Evolutionary conservation across 2,797 vertebrate species (phyloP).

Genomic region (Tenualosa ilisha): DNA sequence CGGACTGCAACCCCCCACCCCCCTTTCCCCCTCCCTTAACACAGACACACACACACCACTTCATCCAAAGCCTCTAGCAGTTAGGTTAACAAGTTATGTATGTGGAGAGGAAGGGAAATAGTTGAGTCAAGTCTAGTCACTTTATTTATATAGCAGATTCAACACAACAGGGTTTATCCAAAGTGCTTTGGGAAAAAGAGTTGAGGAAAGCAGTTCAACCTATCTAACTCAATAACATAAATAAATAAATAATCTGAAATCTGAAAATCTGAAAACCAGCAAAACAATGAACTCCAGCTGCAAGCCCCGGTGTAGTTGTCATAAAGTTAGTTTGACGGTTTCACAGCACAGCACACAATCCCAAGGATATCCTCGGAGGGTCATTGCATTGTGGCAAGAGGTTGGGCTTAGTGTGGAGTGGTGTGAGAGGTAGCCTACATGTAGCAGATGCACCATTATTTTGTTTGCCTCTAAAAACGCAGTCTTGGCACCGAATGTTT

Average conservation of each 20-base stretch:
- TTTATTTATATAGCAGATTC: no score
- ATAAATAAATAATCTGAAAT: no score
- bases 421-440: background rate
- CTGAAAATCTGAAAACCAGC: background rate
- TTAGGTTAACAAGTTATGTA: background rate
- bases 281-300: background rate
- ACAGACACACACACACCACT: background rate
- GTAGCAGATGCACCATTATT: background rate
- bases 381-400: background rate
- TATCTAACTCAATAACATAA: background rate
- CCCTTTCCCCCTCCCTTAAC: background rate
- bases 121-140: no score
- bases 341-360: background rate
- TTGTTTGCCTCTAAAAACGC: background rate
- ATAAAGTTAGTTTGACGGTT: background rate
- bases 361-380: background rate
- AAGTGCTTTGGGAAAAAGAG: background rate
- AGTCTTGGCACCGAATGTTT: background rate
- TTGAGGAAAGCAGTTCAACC: background rate
- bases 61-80: background rate
- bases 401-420: background rate
- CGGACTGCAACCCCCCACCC: background rate
- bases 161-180: no score
- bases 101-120: background rate
- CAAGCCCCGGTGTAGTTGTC: background rate